A percentile compares a stretch with the other conserved stretches of the same genome.
phyloP scores from a whole-genome alignment of 2,113 vertebrate species.

The Albula goreensis region DNA sequence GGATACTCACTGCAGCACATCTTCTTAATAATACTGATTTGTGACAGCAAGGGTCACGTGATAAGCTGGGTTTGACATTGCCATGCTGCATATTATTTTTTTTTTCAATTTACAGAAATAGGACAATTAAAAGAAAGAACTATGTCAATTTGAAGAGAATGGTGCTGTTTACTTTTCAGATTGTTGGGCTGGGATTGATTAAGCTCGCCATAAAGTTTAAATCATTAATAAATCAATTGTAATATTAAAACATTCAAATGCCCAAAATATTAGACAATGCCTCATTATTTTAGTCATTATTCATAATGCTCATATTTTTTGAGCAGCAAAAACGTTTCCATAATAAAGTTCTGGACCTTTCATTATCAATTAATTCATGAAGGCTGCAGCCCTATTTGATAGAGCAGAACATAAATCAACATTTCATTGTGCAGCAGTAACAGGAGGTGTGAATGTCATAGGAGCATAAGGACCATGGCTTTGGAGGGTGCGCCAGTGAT shows the following conservation, averaged over 20 bases:
- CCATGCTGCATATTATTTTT: no score
- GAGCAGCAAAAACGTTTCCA: neutral
- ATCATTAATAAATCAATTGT: neutral
- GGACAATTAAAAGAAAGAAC: no score
- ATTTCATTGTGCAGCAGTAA: neutral
- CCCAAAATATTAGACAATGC: neutral
- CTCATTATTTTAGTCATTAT: neutral
- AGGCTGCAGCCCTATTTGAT: neutral
- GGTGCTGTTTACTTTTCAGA: slow-evolving; percentile 8
- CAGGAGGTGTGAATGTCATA: neutral
- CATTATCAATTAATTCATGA: neutral
- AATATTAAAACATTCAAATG: neutral
- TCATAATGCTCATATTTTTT: neutral
- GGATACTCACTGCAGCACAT: neutral
- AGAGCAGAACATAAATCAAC: neutral
- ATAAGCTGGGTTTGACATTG: neutral
- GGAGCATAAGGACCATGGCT: neutral
- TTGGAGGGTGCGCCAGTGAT: neutral
- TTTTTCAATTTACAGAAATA: no score
- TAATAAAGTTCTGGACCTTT: slow-evolving; percentile 15
- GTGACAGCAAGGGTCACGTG: neutral
- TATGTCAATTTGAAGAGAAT: neutral
- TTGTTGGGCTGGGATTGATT: neutral
- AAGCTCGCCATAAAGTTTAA: neutral
- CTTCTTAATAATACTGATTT: neutral